Conservation (phyloP, 1,140 invertebrate species). For the Dinothrombium tinctorium region DNA sequence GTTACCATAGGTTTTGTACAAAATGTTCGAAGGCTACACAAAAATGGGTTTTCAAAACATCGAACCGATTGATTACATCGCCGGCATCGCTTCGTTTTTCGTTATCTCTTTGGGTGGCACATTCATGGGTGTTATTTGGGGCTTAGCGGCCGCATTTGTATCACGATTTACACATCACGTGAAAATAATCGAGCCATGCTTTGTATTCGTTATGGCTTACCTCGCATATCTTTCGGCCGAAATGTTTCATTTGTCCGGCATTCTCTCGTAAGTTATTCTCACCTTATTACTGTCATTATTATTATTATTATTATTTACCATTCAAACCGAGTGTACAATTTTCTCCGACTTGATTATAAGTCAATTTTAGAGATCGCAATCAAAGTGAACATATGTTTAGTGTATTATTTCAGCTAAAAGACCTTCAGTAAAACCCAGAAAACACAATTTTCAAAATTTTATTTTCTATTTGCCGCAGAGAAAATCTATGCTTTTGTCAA, state of each 20-base stretch:
- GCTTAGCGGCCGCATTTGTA: conserved; percentile 77
- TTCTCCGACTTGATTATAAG: too few relatives aligned
- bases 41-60: conserved; percentile 56
- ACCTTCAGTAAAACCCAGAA: too few relatives aligned
- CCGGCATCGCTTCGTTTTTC: conserved; percentile 71
- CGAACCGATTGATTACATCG: conserved; percentile 36
- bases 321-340: too few relatives aligned
- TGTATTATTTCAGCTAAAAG: too few relatives aligned
- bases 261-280: conserved; percentile 52
- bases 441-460: too few relatives aligned
- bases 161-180: conserved; percentile 86
- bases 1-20: conserved; percentile 49
- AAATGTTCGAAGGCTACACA: conserved; percentile 77
- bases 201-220: conserved; percentile 98
- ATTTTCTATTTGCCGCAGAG: too few relatives aligned
- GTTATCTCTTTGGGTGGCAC: conserved; percentile 81
- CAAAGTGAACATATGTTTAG: too few relatives aligned
- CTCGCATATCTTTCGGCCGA: conserved; percentile 87
- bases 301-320: too few relatives aligned
- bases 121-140: conserved; percentile 80
- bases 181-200: conserved; percentile 88
- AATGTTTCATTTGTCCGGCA: conserved; percentile 94
- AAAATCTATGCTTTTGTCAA: too few relatives aligned
- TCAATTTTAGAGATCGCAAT: too few relatives aligned
- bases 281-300: background rate